A percentile compares a stretch with the other conserved stretches of the same genome.
These are phyloP conservation scores for Drosophila mauritiana DNA, from an alignment of 1,140 invertebrate genomes.

Conservation along the genomic window DNA sequence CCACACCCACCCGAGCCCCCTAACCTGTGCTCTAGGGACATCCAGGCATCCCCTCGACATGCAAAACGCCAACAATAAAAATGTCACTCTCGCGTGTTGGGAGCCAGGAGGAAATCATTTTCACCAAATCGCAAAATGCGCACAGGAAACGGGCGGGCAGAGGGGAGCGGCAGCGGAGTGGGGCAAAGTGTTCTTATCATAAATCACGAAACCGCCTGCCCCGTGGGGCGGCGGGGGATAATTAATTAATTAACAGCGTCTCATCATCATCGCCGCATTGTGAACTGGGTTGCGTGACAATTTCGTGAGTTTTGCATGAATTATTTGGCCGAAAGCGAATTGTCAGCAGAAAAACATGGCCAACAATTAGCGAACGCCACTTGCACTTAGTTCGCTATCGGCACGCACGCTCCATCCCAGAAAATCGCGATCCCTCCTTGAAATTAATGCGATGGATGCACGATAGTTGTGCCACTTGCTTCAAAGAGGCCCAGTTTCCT, in stretches of 20 bases:
- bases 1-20: too few species aligned
- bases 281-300: constrained; percentile 59
- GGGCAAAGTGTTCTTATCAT: constrained; percentile 34
- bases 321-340: constrained; percentile 63
- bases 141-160: constrained; percentile 11
- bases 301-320: constrained; percentile 54
- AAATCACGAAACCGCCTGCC: constrained; percentile 64
- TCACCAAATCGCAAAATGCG: constrained; percentile 31
- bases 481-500: not conserved
- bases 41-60: constrained; percentile 6
- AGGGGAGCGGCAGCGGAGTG: not conserved
- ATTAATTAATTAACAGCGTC: constrained; percentile 78
- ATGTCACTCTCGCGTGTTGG: constrained; percentile 72
- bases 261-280: constrained; percentile 12
- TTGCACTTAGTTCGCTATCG: constrained; percentile 58
- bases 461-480: constrained; percentile 29
- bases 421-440: not conserved
- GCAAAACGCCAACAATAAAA: constrained; percentile 67
- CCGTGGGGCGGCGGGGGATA: constrained; percentile 26
- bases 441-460: constrained; percentile 66
- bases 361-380: constrained; percentile 66
- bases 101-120: constrained; percentile 20
- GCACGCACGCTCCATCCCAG: constrained; percentile 50
- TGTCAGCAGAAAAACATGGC: constrained; percentile 72
- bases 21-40: not conserved